A percentile compares a stretch with the other conserved stretches of the same genome.
These are phyloP conservation scores for Mohoua ochrocephala DNA, from an alignment of 2,113 vertebrate genomes.

Conservation along the genomic window DNA sequence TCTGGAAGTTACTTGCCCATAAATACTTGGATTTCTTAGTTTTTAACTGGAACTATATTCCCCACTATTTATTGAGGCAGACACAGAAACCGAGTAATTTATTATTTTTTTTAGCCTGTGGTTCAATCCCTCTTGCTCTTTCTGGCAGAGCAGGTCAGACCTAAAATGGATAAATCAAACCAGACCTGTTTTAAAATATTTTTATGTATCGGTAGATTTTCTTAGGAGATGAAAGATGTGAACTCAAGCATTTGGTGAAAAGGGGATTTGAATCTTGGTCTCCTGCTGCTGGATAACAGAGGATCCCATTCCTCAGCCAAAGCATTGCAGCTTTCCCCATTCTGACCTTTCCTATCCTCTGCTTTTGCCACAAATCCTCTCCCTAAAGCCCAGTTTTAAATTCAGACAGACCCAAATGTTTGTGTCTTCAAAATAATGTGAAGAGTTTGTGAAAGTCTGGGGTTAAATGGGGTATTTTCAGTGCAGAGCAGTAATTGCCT, in stretches of 20 bases:
- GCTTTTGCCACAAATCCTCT: background rate
- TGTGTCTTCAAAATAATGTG: background rate
- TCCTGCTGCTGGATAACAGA: background rate
- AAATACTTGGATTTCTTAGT: background rate
- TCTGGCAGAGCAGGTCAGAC: background rate
- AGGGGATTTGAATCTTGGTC: background rate
- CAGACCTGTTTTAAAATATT: background rate
- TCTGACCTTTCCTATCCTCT: background rate
- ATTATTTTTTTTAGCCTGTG: background rate
- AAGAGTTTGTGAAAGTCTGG: background rate
- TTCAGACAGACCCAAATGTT: background rate
- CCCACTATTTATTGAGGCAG: background rate
- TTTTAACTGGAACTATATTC: background rate
- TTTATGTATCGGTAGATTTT: background rate
- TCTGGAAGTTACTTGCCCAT: background rate
- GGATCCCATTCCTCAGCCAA: background rate
- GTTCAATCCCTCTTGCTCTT: background rate
- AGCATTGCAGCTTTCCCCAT: fast-evolving
- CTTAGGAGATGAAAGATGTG: background rate
- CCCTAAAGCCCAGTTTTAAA: background rate
- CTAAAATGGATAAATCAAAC: background rate
- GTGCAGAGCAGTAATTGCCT: background rate
- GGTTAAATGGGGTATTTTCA: background rate
- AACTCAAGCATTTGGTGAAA: background rate
- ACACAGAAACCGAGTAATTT: background rate